Percentiles rank a stretch among this genome's conserved stretches.
phyloP scores from a whole-genome alignment of 2,113 vertebrate genomes.

The Cervus canadensis region DNA sequence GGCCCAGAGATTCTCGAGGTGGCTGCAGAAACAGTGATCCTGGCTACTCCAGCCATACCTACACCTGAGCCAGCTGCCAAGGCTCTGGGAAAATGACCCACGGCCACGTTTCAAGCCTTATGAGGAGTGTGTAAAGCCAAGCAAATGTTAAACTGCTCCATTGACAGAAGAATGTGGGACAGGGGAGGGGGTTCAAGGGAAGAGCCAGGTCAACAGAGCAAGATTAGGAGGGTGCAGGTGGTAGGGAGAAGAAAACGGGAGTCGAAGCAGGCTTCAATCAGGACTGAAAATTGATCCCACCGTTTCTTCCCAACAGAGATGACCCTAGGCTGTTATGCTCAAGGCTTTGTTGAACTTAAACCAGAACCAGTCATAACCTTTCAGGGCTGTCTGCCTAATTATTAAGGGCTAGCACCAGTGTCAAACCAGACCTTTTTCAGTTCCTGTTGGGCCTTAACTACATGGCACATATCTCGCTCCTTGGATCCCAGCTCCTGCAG shows the following conservation, averaged over 20 bases:
- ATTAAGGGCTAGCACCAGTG: not conserved
- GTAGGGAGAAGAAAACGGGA: not conserved
- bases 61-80: not conserved
- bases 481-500: not conserved
- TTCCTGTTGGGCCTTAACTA: not conserved
- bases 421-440: not conserved
- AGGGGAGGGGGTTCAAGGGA: not conserved
- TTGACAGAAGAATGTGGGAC: not conserved
- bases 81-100: not conserved
- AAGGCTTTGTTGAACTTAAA: slow-evolving; percentile 42
- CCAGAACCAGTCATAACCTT: not conserved
- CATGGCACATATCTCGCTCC: not conserved
- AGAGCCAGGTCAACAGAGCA: not conserved
- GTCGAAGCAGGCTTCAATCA: not conserved
- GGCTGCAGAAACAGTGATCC: not conserved
- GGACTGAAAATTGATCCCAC: not conserved
- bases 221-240: not conserved
- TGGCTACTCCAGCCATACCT: not conserved
- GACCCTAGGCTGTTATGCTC: not conserved
- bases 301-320: slow-evolving; percentile 13
- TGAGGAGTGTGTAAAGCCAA: slow-evolving; percentile 2
- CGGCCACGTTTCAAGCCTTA: not conserved
- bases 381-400: not conserved
- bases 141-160: not conserved
- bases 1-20: not conserved